Base-by-base conservation (phyloP, 2,113 vertebrate genomes). In the Lota lota region DNA sequence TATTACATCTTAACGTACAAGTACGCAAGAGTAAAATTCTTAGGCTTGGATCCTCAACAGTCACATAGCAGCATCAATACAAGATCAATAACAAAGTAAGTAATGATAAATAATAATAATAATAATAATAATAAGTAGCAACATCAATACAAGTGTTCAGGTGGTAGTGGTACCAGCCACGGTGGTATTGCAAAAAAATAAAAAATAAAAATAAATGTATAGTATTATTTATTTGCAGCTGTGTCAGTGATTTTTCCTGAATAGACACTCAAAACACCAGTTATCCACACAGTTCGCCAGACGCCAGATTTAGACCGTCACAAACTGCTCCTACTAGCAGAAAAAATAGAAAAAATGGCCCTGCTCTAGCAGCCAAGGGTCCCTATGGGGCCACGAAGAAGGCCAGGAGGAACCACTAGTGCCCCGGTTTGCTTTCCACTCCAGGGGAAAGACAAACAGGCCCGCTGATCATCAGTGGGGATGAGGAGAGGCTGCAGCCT, bases 401-500 rank as follows among this genome's bases (percentile, higher is more conserved):
- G 74, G 70, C 69, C 36, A 62, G 16, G 15, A 68, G 76, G 72
- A 80, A 83, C 79, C 78, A 77, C 79, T 74, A 79, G 73, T 64
- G 72, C 54, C 79, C 80, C 65, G 81, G 81, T 90, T 86, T 83
- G 81, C 72, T 79, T 88, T 85, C 75, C 78, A 81, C 80, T 80
- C 69, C 75, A 73, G 79, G 72, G 80, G 79, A 84, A 82, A 87
- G 83, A 84, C 84, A 88, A 88, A 84, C 85, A 88, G 61, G 17
- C 59, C 7, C 24, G 75, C 72, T 73, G 85, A 86, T 88, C 86
- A 83, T 88, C 83, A 74, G 77, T 22, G 65, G 77, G 81, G 83
- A 82, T 82, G 73, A 85, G 75, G 74, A 73, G 83, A 84, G 82
- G 81, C 85, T 71, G 84, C 85, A 79, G 83, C 83, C 84, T 8